Base-by-base conservation (phyloP, 1,140 invertebrate species). In the Caenorhabditis inopinata region DNA sequence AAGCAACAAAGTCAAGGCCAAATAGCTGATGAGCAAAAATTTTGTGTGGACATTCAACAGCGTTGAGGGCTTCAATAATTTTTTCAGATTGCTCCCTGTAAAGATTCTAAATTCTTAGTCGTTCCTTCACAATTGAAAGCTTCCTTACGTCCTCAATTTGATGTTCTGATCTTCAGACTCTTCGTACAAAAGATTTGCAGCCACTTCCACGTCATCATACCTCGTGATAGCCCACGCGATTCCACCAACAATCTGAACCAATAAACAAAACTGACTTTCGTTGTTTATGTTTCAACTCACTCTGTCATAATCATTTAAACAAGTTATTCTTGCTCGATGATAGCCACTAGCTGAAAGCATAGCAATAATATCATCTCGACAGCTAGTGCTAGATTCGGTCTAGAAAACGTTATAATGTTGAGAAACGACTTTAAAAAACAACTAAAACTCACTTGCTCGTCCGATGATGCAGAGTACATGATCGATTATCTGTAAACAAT, bases 131-230 rank as follows among this genome's bases (percentile, higher is more conserved):
- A 7, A 7, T 42, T 42, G 38, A 42, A 42, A 5, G 6, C 5
- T 7, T 42, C 38, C 29, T 68, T 35, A 68, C 58, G 58, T 68
- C 38, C 58, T 38, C 9, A 68, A 21, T 42, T 68, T 68, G 21
- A 68, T 68, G 38, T 68, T 68, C 58, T 68, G 58, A 68, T 68
- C 58, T 21, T 68, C 32, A 1, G 58, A 68, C 58, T 68, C 58
- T 21, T 68, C 58, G n/a, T 68, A 68, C 6, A 68, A 18, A 0
- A 68, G 4, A 38, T 68, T 12, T 6, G 18, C 58, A 1, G 58
- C 32, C 58, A 68, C 32, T 1, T 11, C 58, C 16, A 38, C 58
- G 32, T 68, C 58, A 38, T 68, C 58, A 21, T 9, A 68, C 38
- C 58, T 38, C 16, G n/a, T 68, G n/a, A 68, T 68, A n/a, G 58